Evolutionary conservation across 2,888 invertebrate species (phyloP), one percentile per base, ranked within the genome.

Genomic region (Trissoscelio sp.): DNA sequence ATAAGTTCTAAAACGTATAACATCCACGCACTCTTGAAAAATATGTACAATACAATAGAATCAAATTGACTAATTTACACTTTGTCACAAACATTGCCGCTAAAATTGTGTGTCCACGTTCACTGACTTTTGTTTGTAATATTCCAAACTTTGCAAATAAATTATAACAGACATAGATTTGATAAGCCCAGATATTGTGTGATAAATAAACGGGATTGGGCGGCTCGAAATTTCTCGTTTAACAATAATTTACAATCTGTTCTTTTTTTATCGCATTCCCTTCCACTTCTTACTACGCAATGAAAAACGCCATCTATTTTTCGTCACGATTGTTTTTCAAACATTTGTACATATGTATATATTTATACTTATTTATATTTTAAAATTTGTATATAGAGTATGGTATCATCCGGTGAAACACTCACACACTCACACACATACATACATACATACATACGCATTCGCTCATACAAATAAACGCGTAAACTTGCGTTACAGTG

Each of bases 21-120:
- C 55, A 57, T 72, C 16, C 60, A 60, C 70, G 37, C 58, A 55
- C 79, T 82, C 53, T 79, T 87, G 86, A 87, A 87, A 87, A 88
- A 86, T 89, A 89, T 89, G 83, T 89, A 89, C 88, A 88, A 86
- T 88, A 86, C 84, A 83, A 37, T 86, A 82, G 84, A 85, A 83
- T 84, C 84, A 85, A 84, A 84, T 85, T 86, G 83, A 85, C 86
- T 85, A 89, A 88, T 88, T 87, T 88, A 89, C 88, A 89, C 83
- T 83, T 81, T 66, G 28, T 72, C 75, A 53, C 72, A 72, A 73
- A 74, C 62, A 70, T 70, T 72, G 70, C 66, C 69, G 58, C 42
- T 48, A 11, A 28, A 28, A 12, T 55, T 53, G 3, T 28, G 28
- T 28, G n/a, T 28, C 4, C 46, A 20, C 18, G 4, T 28, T 34